Evolutionary conservation across 1,140 invertebrate genomes (phyloP), one percentile per base, ranked within the genome.

Genomic region (Gryon sp.): DNA sequence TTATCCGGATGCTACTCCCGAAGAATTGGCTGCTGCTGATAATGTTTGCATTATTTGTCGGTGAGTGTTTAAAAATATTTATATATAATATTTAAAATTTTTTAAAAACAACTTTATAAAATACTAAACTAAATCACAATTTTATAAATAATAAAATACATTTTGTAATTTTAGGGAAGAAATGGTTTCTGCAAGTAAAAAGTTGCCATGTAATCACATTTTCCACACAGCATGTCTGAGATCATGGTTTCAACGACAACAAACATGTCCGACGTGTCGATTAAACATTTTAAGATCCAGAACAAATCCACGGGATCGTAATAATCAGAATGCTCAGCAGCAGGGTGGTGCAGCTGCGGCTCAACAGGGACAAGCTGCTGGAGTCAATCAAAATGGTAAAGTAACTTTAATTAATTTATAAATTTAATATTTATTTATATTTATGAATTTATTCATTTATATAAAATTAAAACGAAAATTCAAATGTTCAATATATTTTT

Each of bases 31-130:
- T n/a, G 93, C 94, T 24, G 96, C 95, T 3, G 98, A 99, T 88
- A 99, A 98, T 87, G 98, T 99, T 36, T 99, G 99, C 88, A 99
- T 99, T 78, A 99, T 99, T 80, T 99, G 99, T 84, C 91, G 98
- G 52, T 98, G 97, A 89, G 95, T 86, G 8, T 38, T 32, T 32
- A 20, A 20, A 20, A 18, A 22, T 41, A 12, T 30, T 53, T 53
- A 41, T n/a, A 6, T 9, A 1, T 41, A 3, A 19, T 34, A 15
- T 16, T 46, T 18, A 9, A 34, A n/a, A n/a, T n/a, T n/a, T n/a
- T n/a, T n/a, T n/a, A n/a, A n/a, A n/a, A n/a, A n/a, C n/a, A n/a
- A n/a, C n/a, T n/a, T n/a, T n/a, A n/a, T n/a, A n/a, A n/a, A n/a
- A n/a, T n/a, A n/a, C n/a, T n/a, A n/a, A n/a, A n/a, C n/a, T n/a